phyloP scores from a whole-genome alignment of 2,797 vertebrate genomes.

The Thamnophis elegans region DNA sequence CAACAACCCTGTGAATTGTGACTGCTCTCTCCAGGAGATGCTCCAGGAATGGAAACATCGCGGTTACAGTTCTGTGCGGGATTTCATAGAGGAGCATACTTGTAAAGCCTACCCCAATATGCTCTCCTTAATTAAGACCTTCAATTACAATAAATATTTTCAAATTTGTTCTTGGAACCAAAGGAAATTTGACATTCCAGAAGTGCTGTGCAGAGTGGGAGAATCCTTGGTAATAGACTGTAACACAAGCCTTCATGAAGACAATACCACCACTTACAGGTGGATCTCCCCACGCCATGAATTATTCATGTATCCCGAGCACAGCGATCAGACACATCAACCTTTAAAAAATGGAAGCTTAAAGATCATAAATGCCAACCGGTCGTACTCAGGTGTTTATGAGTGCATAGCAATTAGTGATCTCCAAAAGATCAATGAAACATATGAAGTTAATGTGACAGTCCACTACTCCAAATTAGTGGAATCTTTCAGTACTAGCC shows the following conservation, averaged over 20 bases:
- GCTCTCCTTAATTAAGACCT: conserved; percentile 78
- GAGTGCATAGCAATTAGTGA: conserved; percentile 81
- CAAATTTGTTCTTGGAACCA: conserved; percentile 77
- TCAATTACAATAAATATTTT: conserved; percentile 79
- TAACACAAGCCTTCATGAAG: conserved; percentile 58
- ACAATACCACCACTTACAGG: conserved; percentile 65
- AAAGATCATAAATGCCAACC: conserved; percentile 71
- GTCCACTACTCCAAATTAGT: conserved; percentile 61
- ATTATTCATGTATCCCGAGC: conserved; percentile 80
- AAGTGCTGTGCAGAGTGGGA: conserved; percentile 68
- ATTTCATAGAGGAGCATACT: conserved; percentile 80
- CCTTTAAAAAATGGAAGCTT: conserved; percentile 85
- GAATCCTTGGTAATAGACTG: conserved; percentile 77
- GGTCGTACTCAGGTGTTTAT: conserved; percentile 81
- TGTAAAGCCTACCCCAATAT: conserved; percentile 76
- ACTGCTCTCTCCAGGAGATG: conserved; percentile 83
- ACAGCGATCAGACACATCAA: conserved; percentile 73
- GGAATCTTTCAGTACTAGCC: conserved; percentile 88
- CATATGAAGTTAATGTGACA: conserved; percentile 84
- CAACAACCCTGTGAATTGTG: conserved; percentile 87
- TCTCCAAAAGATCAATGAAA: conserved; percentile 77
- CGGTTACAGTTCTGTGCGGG: conserved; percentile 76
- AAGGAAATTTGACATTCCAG: conserved; percentile 48
- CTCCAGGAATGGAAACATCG: conserved; percentile 80
- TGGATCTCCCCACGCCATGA: conserved; percentile 86